Conservation (phyloP, 1,140 invertebrate species). For the Hyposmocoma kahamanoa region DNA sequence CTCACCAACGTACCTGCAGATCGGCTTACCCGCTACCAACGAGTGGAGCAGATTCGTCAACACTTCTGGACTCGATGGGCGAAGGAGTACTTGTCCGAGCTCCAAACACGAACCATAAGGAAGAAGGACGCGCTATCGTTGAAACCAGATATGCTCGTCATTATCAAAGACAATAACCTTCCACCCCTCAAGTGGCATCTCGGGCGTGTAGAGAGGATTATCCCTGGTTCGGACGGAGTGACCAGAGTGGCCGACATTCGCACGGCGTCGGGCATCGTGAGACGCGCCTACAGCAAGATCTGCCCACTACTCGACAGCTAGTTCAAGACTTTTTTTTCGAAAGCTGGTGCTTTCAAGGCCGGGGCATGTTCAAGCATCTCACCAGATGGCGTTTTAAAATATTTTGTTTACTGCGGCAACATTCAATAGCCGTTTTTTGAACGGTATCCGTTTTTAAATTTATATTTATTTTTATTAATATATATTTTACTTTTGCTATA, state of each 20-base stretch:
- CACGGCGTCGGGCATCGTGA: background rate
- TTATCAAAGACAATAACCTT: constrained; percentile 8
- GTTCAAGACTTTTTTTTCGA: too few relatives aligned
- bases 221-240: constrained; percentile 16
- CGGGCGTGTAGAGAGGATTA: constrained; percentile 9
- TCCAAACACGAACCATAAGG: constrained; percentile 6
- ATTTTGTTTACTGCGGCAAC: too few relatives aligned
- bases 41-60: constrained; percentile 2
- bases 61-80: constrained; percentile 8
- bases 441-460: too few relatives aligned
- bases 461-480: too few relatives aligned
- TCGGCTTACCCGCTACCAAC: background rate
- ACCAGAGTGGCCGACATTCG: background rate
- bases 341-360: too few relatives aligned
- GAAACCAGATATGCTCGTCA: constrained; percentile 1
- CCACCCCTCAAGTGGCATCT: constrained; percentile 5
- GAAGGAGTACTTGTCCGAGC: constrained; percentile 4
- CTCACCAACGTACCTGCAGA: background rate
- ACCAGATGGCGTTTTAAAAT: too few relatives aligned
- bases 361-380: too few relatives aligned
- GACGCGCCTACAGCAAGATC: too few relatives aligned
- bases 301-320: too few relatives aligned
- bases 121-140: background rate
- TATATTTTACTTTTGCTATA: too few relatives aligned
- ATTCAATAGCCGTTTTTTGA: too few relatives aligned